Conservation (phyloP, 2,113 vertebrate genomes). For the Paradisaea rubra region DNA sequence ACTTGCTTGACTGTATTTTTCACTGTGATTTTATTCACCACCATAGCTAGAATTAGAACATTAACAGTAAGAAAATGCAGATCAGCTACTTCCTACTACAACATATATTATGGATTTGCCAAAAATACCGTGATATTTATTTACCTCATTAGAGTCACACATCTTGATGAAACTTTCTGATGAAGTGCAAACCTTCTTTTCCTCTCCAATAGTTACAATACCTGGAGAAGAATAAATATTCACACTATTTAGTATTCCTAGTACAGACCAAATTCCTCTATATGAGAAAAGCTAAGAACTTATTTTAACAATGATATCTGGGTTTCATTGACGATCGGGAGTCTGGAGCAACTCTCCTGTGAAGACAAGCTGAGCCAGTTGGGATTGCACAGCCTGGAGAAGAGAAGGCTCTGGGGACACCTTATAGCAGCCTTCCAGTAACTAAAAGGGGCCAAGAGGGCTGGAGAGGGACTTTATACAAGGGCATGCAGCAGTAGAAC, state of each 20-base stretch:
- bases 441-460: neutral
- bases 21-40: neutral
- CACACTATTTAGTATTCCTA: neutral
- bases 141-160: constrained; percentile 95
- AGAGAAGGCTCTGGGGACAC: neutral
- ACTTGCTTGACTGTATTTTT: neutral
- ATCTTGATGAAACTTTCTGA: constrained; percentile 92
- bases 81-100: neutral
- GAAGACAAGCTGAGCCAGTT: neutral
- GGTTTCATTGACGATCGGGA: neutral
- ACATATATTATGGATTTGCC: neutral
- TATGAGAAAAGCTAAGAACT: neutral
- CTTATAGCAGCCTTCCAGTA: neutral
- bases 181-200: constrained; percentile 87
- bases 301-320: neutral
- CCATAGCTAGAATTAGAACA: neutral
- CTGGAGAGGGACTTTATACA: neutral
- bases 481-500: rapidly evolving
- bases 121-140: neutral
- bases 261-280: neutral
- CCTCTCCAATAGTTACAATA: constrained; percentile 89
- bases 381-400: neutral
- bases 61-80: neutral
- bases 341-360: neutral
- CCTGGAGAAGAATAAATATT: constrained; percentile 71